Conservation (phyloP, 1,140 invertebrate genomes). For the Cephus cinctus region DNA sequence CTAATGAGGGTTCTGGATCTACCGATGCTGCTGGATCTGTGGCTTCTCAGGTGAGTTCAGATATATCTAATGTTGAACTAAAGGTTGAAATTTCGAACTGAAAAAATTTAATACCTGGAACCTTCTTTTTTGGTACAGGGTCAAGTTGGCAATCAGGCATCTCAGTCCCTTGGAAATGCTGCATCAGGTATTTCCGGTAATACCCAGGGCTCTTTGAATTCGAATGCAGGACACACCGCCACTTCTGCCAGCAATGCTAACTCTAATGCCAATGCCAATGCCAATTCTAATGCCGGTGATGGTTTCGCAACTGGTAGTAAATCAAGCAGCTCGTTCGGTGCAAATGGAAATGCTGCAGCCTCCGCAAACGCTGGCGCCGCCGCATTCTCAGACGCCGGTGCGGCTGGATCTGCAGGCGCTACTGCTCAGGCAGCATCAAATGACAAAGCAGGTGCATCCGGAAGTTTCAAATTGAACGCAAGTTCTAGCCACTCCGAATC, state of each 20-base stretch:
- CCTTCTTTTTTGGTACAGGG: neutral
- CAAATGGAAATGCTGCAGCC: neutral
- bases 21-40: neutral
- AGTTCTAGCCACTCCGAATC: neutral
- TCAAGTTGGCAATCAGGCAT: neutral
- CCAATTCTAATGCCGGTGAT: too few species aligned
- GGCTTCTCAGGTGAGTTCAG: neutral
- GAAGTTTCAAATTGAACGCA: neutral
- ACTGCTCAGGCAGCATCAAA: neutral
- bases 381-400: neutral
- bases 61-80: neutral
- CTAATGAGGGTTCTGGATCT: neutral
- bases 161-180: too few species aligned
- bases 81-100: neutral
- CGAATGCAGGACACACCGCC: too few species aligned
- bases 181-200: too few species aligned
- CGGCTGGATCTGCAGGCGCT: neutral
- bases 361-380: neutral
- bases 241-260: too few species aligned
- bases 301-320: too few species aligned
- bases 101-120: too few species aligned
- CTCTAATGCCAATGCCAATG: too few species aligned
- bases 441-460: neutral
- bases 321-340: too few species aligned
- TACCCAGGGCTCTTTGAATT: too few species aligned